Evolutionary conservation across 2,113 vertebrate species (phyloP).

Genomic region (Athene noctua): DNA sequence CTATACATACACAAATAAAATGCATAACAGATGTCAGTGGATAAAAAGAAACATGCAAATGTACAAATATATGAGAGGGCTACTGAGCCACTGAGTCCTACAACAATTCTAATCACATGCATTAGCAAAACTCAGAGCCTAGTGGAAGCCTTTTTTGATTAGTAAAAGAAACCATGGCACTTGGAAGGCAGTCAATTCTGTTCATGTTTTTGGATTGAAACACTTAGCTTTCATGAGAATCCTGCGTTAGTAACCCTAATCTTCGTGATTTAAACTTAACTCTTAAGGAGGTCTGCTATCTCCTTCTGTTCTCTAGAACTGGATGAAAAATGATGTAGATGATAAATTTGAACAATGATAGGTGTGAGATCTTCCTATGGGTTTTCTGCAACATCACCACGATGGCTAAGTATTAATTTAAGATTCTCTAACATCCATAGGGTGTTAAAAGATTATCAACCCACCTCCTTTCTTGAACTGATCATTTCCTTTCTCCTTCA

Average conservation of each 20-base stretch:
- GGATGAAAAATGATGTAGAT: neutral
- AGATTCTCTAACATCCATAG: neutral
- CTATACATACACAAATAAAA: neutral
- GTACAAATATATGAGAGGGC: neutral
- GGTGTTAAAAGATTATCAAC: neutral
- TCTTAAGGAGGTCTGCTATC: neutral
- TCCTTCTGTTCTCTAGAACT: neutral
- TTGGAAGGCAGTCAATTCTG: neutral
- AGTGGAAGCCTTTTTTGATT: neutral
- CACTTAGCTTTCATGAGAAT: neutral
- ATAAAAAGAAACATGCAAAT: neutral
- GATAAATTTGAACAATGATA: neutral
- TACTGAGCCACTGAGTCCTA: neutral
- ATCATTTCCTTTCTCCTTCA: slow-evolving; percentile 90
- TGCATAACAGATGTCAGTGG: neutral
- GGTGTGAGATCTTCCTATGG: neutral
- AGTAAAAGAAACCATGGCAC: neutral
- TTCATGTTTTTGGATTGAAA: neutral
- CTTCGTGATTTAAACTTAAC: neutral
- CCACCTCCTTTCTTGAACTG: slow-evolving; percentile 91
- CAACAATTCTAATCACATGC: neutral
- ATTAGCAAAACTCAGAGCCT: neutral
- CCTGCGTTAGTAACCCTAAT: neutral
- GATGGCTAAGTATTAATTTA: neutral
- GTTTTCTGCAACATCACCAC: neutral